Conservation (phyloP, 2,888 invertebrate species). For the Caenorhabditis japonica region DNA sequence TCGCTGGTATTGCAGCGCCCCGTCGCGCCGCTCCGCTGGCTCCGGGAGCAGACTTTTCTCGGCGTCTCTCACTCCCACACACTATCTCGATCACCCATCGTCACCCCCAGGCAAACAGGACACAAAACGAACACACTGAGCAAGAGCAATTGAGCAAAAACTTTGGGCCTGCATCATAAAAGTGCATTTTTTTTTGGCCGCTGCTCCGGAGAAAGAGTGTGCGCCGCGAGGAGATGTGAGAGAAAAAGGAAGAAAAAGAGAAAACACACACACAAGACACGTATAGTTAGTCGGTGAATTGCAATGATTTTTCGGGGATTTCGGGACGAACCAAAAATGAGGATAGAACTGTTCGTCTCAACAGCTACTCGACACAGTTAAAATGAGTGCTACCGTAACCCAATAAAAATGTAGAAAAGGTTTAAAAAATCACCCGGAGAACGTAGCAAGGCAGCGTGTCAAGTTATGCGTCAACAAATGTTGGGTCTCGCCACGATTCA, state of each 20-base stretch:
- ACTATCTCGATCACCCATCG: constrained; percentile 18
- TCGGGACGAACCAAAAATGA: too few relatives aligned
- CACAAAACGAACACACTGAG: constrained; percentile 12
- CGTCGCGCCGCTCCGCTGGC: background rate
- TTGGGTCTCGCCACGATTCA: too few relatives aligned
- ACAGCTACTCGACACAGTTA: too few relatives aligned
- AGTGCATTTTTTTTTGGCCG: constrained; percentile 21
- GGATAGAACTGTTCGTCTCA: too few relatives aligned
- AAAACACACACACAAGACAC: constrained; percentile 25
- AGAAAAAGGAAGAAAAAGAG: constrained; percentile 4
- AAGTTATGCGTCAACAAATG: too few relatives aligned
- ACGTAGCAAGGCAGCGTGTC: too few relatives aligned
- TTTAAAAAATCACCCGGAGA: too few relatives aligned
- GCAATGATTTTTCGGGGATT: too few relatives aligned
- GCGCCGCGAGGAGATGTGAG: background rate
- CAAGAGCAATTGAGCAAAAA: constrained; percentile 21
- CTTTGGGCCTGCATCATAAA: constrained; percentile 44
- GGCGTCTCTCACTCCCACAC: constrained; percentile 17
- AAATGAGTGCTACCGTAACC: too few relatives aligned
- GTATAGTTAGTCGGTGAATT: constrained; percentile 36
- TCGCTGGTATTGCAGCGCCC: background rate
- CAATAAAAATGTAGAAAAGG: too few relatives aligned
- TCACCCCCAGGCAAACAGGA: constrained; percentile 53
- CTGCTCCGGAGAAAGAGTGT: constrained; percentile 29
- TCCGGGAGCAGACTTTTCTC: background rate